Evolutionary conservation across 2,113 vertebrate genomes (phyloP).

Genomic region (Peucedramus taeniatus): DNA sequence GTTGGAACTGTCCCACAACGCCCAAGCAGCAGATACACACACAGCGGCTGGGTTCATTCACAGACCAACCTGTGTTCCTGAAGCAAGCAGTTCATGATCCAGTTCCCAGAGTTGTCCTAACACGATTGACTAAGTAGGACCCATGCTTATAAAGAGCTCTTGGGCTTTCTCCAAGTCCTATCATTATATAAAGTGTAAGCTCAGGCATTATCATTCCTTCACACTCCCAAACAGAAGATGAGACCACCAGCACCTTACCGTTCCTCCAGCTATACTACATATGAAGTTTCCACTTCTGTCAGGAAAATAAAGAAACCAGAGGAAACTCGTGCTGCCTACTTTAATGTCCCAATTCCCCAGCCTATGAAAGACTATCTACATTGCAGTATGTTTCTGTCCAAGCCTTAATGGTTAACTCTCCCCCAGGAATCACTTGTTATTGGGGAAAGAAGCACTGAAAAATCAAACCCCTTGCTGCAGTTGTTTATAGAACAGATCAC

Average conservation of each 20-base stretch:
- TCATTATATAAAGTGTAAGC: background rate
- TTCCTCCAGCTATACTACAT: background rate
- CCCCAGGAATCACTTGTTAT: background rate
- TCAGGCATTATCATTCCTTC: background rate
- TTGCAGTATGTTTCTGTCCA: background rate
- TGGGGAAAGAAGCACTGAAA: background rate
- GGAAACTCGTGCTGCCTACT: background rate
- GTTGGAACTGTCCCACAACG: background rate
- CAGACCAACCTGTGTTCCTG: background rate
- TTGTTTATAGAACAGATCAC: background rate
- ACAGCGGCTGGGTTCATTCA: background rate
- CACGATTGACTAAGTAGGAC: fast-evolving
- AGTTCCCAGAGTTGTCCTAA: background rate
- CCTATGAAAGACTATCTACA: background rate
- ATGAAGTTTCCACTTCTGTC: background rate
- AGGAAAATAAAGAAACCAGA: conserved; percentile 10
- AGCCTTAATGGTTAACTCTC: background rate
- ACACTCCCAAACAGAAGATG: background rate
- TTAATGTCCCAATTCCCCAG: background rate
- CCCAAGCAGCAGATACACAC: background rate
- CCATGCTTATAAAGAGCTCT: background rate
- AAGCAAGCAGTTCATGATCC: background rate
- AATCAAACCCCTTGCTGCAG: background rate
- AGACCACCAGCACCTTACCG: background rate
- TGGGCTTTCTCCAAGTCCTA: background rate